A percentile compares a stretch with the other conserved stretches of the same genome.
phyloP scores from a whole-genome alignment of 2,888 invertebrate genomes.

The Idaea aversata region DNA sequence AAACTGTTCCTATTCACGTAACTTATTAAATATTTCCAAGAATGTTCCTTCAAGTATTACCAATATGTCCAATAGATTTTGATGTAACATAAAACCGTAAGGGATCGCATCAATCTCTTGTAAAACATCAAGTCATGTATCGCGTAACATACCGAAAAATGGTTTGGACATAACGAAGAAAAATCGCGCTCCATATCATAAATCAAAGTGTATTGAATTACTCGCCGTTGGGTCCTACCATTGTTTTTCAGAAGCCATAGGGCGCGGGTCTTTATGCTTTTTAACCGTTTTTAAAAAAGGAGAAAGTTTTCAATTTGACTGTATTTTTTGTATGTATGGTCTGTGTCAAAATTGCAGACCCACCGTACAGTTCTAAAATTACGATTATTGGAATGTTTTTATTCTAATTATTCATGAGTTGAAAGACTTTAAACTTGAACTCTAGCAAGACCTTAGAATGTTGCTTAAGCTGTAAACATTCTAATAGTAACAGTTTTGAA shows the following conservation, averaged over 20 bases:
- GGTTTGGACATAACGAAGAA: conserved; percentile 59
- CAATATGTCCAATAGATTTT: conserved; percentile 5
- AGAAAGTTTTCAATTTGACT: no score
- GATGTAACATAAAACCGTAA: conserved; percentile 12
- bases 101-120: conserved; percentile 35
- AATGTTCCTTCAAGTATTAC: not conserved
- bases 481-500: no score
- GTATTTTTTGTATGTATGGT: no score
- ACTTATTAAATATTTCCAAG: not conserved
- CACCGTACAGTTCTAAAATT: no score
- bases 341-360: no score
- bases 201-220: conserved; percentile 67
- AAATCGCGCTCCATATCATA: conserved; percentile 60
- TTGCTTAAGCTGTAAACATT: no score
- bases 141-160: conserved; percentile 60
- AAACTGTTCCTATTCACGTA: not conserved
- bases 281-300: not conserved
- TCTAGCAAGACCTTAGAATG: no score
- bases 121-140: conserved; percentile 51
- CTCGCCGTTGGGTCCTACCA: conserved; percentile 38
- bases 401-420: no score
- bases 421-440: no score
- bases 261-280: not conserved
- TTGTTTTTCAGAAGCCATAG: conserved; percentile 12
- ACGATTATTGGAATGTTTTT: no score